Conservation (phyloP, 1,140 invertebrate genomes). For the Drosophila leontia region DNA sequence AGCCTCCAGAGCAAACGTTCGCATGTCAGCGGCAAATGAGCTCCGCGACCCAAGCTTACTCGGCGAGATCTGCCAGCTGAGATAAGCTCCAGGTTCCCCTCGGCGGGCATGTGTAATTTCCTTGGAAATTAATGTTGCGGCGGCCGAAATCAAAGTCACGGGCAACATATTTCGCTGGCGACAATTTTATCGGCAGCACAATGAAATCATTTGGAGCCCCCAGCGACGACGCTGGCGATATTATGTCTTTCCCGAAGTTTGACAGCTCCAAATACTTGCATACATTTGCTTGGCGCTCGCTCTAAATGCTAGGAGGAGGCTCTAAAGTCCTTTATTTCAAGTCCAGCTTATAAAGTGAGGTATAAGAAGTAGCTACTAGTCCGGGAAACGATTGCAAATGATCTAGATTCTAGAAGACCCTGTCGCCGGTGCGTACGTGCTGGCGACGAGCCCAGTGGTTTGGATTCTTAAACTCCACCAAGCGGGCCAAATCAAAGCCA, state of each 20-base stretch:
- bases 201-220: constrained; percentile 73
- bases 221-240: constrained; percentile 62
- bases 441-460: constrained; percentile 57
- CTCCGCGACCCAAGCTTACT: constrained; percentile 45
- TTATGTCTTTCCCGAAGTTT: constrained; percentile 62
- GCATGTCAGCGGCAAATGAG: constrained; percentile 79
- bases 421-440: constrained; percentile 25
- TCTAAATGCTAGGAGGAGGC: constrained; percentile 26
- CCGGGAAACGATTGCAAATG: neutral
- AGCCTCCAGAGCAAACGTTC: constrained; percentile 49
- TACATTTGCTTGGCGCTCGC: constrained; percentile 16
- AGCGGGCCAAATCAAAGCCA: constrained; percentile 46
- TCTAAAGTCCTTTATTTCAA: constrained; percentile 24
- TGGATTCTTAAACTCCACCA: constrained; percentile 42
- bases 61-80: constrained; percentile 62
- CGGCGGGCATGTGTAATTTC: constrained; percentile 72
- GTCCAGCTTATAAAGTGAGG: constrained; percentile 11
- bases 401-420: constrained; percentile 11
- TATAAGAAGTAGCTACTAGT: neutral
- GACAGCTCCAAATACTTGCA: constrained; percentile 29
- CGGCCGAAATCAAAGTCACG: constrained; percentile 82
- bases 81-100: constrained; percentile 60
- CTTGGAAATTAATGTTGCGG: constrained; percentile 80
- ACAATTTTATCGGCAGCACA: constrained; percentile 84
- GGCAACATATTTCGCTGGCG: constrained; percentile 75